These are phyloP conservation scores for Bembecia ichneumoniformis DNA, from an alignment of 2,888 invertebrate species.

Conservation along the genomic window DNA sequence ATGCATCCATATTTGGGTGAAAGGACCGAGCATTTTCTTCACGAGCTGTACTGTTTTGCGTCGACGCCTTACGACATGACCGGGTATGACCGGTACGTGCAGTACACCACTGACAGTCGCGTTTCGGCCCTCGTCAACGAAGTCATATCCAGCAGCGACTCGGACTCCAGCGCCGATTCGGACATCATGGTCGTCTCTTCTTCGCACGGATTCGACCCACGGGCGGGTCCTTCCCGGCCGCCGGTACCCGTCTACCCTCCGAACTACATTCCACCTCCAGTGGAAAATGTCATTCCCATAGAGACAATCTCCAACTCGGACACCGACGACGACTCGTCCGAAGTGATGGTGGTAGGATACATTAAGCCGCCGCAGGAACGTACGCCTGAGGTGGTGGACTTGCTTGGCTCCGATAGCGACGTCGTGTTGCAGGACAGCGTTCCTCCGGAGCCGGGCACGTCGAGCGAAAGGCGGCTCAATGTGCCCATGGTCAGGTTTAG, in stretches of 20 bases:
- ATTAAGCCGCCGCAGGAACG: constrained; percentile 77
- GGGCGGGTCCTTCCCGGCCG: constrained; percentile 27
- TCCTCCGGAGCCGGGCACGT: constrained; percentile 18
- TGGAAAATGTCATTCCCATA: constrained; percentile 46
- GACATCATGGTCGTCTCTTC: constrained; percentile 51
- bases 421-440: constrained; percentile 46
- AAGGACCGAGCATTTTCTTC: constrained; percentile 88
- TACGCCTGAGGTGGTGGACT: constrained; percentile 76
- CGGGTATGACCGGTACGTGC: constrained; percentile 81
- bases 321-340: constrained; percentile 63
- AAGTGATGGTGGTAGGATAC: constrained; percentile 75
- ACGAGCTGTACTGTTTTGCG: constrained; percentile 90
- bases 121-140: constrained; percentile 72
- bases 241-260: constrained; percentile 34
- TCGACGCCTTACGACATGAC: constrained; percentile 88
- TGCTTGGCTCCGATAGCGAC: constrained; percentile 72
- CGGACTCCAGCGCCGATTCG: constrained; percentile 44
- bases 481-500: constrained; percentile 31
- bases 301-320: constrained; percentile 64
- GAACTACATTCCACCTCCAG: constrained; percentile 30
- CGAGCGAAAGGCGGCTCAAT: background rate
- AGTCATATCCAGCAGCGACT: constrained; percentile 53
- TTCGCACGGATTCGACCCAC: constrained; percentile 29
- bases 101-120: constrained; percentile 73
- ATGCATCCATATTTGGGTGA: constrained; percentile 78